Evolutionary conservation across 2,113 vertebrate genomes (phyloP), one percentile per base, ranked within the genome.

Genomic region (Phaethon lepturus): DNA sequence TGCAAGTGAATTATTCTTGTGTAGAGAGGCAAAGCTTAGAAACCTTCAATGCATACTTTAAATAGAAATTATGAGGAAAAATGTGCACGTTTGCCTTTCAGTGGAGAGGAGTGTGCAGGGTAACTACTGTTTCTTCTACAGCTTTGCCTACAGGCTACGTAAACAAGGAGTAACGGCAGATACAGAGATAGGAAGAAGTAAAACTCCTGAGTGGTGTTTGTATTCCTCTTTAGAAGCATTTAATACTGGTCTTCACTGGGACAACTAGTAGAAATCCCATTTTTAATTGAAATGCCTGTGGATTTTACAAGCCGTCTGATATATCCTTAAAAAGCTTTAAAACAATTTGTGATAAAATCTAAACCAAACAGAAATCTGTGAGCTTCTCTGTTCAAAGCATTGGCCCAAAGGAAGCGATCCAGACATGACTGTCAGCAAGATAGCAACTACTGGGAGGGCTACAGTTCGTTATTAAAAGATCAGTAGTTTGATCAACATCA

Each of bases 341-440:
- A 97, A 96, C 86, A 96, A 96, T 96, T 94, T 74, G 79, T 93
- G 97, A 97, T 98, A 96, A 96, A 96, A 97, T 97, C 95, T 92
- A 77, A 94, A 90, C 79, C 90, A 97, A 98, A 90, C 91, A 95
- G 88, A 94, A 93, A 97, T 71, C 90, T 66, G 56, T 95, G 76
- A 86, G 79, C 63, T 52, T 60, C 97, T 95, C 86, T 90, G 92
- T 97, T 97, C 97, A 95, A 86, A 97, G 88, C 53, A 24, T 26
- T 79, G 88, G 68, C 96, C 95, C 94, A 92, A 85, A 98, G 96
- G 88, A 95, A 96, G n/a, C 17, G 19, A 86, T 96, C 76, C 95
- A 96, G 82, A 92, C 86, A 33, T 26, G 94, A 94, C 94, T 96
- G 86, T 97, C 95, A 95, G 67, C 14, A 79, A 97, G 96, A 93